These are phyloP conservation scores for Cremastinae sp. DNA, from an alignment of 2,888 invertebrate genomes.

Conservation along the genomic window DNA sequence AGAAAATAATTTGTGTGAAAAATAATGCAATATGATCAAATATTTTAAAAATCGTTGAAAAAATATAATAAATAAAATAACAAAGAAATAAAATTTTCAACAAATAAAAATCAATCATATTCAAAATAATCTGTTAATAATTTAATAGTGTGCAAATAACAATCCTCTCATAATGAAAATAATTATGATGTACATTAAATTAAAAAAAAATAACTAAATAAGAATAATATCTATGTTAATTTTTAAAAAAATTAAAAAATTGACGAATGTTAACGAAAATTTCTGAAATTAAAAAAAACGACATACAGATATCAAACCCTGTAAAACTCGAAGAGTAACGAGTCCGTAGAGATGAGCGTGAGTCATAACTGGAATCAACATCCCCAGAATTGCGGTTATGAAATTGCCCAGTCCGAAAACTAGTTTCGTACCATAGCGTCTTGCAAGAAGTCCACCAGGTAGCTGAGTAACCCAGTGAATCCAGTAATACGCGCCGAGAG, in stretches of 20 bases:
- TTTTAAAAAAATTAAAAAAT: no score
- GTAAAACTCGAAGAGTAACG: conserved; percentile 84
- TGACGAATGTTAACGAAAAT: not conserved
- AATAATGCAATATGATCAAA: not conserved
- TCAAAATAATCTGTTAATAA: no score
- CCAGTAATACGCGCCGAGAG: conserved; percentile 87
- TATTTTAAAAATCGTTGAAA: not conserved
- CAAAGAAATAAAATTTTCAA: no score
- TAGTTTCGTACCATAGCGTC: conserved; percentile 86
- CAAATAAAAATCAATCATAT: no score
- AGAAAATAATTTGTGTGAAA: not conserved
- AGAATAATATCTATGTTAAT: not conserved
- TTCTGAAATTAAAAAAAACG: no score
- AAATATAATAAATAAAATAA: not conserved
- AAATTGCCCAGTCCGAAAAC: conserved; percentile 86
- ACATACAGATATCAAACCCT: conserved; percentile 87
- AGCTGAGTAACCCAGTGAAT: conserved; percentile 87
- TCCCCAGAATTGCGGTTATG: conserved; percentile 84
- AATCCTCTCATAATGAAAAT: no score
- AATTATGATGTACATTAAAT: no score
- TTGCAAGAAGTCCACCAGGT: conserved; percentile 87
- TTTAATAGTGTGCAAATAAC: no score
- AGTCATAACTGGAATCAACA: conserved; percentile 85
- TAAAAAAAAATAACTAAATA: no score
- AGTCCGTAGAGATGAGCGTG: conserved; percentile 82